Evolutionary conservation across 2,797 vertebrate genomes (phyloP).

Genomic region (Chromis chromis): DNA sequence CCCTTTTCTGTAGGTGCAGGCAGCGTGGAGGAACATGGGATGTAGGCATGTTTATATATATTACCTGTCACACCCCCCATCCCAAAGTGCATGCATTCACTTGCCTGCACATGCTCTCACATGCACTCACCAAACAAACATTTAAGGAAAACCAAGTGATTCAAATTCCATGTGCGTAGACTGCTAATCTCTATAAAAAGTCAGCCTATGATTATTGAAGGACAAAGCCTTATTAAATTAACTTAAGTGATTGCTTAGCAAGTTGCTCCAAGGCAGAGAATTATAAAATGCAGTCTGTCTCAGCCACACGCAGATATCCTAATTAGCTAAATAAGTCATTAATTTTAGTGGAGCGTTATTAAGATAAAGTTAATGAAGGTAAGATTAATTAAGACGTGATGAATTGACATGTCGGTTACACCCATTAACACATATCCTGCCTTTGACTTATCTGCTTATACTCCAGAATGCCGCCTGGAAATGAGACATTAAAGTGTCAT

Average conservation of each 20-base stretch:
- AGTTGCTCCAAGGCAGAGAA: conserved; percentile 63
- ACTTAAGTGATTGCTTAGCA: conserved; percentile 56
- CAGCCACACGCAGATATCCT: conserved; percentile 57
- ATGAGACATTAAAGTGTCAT: conserved; percentile 54
- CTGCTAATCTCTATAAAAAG: conserved; percentile 40
- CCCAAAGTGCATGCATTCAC: conserved; percentile 19
- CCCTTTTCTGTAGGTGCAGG: conserved; percentile 74
- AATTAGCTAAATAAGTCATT: conserved; percentile 77
- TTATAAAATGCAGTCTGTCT: conserved; percentile 40
- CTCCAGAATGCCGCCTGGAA: conserved; percentile 47
- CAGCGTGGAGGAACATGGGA: conserved; percentile 59
- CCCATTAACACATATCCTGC: conserved; percentile 70
- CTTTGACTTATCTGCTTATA: conserved; percentile 58
- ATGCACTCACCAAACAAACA: conserved; percentile 25
- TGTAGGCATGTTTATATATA: conserved; percentile 52
- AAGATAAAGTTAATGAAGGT: conserved; percentile 86
- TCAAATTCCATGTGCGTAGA: conserved; percentile 36
- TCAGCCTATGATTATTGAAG: conserved; percentile 62
- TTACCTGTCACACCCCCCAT: conserved; percentile 44
- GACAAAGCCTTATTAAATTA: conserved; percentile 72
- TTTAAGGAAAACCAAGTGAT: conserved; percentile 16
- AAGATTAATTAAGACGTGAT: conserved; percentile 84
- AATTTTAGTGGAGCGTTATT: conserved; percentile 76
- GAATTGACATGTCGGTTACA: conserved; percentile 74
- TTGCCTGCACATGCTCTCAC: conserved; percentile 23